phyloP scores from a whole-genome alignment of 35 echinoderm and acorn worm genomes.

The Apostichopus japonicus region DNA sequence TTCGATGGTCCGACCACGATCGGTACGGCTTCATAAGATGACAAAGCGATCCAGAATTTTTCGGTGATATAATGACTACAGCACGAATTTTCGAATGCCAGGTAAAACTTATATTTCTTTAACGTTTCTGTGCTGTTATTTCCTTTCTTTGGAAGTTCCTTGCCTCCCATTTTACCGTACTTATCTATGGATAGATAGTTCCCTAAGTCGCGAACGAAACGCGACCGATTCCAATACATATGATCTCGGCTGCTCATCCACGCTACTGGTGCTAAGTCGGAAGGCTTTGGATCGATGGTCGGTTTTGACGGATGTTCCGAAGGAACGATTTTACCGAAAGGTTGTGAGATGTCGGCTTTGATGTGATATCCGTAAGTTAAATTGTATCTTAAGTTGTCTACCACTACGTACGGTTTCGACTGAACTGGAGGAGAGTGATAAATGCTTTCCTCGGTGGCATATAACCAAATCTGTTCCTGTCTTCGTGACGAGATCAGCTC shows the following conservation, averaged over 20 bases:
- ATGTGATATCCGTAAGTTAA: neutral
- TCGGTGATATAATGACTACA: constrained; percentile 77
- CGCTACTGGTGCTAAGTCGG: neutral
- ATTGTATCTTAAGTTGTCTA: neutral
- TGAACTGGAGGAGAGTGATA: neutral
- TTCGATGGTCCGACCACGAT: constrained; percentile 68
- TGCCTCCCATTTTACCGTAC: neutral
- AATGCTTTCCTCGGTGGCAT: neutral
- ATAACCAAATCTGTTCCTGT: neutral
- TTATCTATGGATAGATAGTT: neutral
- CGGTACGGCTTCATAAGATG: constrained; percentile 56
- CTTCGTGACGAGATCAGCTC: neutral
- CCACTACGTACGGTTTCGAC: neutral
- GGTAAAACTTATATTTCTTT: constrained; percentile 77
- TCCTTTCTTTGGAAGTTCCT: neutral
- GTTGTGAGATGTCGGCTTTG: neutral
- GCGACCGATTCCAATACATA: neutral
- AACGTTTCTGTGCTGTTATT: constrained; percentile 58
- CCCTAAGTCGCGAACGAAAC: neutral
- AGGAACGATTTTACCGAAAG: neutral
- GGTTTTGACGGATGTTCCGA: neutral
- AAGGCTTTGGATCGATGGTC: neutral
- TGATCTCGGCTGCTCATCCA: neutral
- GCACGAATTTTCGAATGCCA: constrained; percentile 73
- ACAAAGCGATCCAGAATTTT: constrained; percentile 67